These are phyloP conservation scores for Lates japonicus DNA, from an alignment of 2,797 vertebrate species.

Conservation along the genomic window DNA sequence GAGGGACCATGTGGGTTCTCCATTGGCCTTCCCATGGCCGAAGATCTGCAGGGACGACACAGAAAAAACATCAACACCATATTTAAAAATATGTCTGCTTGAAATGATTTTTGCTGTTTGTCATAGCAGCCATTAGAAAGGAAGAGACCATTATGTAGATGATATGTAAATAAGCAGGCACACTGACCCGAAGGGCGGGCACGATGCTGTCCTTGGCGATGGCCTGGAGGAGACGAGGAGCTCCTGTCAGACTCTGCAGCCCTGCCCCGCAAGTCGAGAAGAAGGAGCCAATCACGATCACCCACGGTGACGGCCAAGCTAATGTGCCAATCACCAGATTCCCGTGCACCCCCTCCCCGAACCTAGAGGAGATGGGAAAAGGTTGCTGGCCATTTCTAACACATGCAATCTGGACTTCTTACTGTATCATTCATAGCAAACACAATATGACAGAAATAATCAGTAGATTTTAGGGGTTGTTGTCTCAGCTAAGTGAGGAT, in stretches of 20 bases:
- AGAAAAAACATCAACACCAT: conserved; percentile 17
- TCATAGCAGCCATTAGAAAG: background rate
- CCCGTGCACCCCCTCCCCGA: conserved; percentile 95
- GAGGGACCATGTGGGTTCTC: conserved; percentile 97
- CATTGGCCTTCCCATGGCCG: conserved; percentile 96
- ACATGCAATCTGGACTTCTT: background rate
- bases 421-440: background rate
- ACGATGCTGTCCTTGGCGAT: conserved; percentile 96
- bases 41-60: conserved; percentile 89
- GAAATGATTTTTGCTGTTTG: background rate
- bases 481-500: background rate
- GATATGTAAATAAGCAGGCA: background rate
- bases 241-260: conserved; percentile 97
- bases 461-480: background rate
- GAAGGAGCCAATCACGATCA: conserved; percentile 97
- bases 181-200: conserved; percentile 93
- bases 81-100: background rate
- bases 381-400: background rate
- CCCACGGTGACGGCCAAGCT: conserved; percentile 97
- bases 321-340: conserved; percentile 96
- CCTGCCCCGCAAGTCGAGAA: conserved; percentile 97
- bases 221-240: conserved; percentile 96
- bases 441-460: background rate
- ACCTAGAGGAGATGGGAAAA: conserved; percentile 79
- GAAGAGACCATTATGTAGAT: background rate